Evolutionary conservation across 1,140 invertebrate species (phyloP), one percentile per base, ranked within the genome.

Genomic region (Solen grandis): DNA sequence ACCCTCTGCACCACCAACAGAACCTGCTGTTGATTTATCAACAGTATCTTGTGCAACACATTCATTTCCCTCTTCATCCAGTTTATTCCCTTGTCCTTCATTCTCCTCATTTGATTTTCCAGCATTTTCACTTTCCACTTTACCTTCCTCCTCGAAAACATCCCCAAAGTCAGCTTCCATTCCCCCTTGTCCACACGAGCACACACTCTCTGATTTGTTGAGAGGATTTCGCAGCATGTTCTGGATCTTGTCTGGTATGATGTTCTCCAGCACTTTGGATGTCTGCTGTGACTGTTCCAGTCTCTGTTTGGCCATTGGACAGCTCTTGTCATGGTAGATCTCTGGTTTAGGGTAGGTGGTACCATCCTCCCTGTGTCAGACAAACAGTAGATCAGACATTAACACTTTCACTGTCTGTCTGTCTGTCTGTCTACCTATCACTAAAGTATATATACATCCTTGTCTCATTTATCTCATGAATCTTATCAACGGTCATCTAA

Each of bases 301-400:
- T 31, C 57, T 72, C 46, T 72, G 50, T 54, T 82, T 82, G 52
- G 81, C 82, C 29, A 87, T 77, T 8, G 83, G 81, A 79, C 88
- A 89, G 14, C 36, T 78, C 41, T 75, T 87, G 38, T 90, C 88
- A 84, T 92, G 92, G 86, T 93, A 93, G 13, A 93, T 89, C 54
- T 92, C 91, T 33, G 91, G 92, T 77, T 89, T 90, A 1, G 90
- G 88, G 38, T 84, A 57, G 31, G 35, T 22, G 8, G 74, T 59
- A n/a, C 65, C 41, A 46, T 83, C 75, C 16, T 85, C 86, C 29
- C 86, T 87, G 78, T 55, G 69, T 63, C 16, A 79, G 13, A 8
- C 4, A 50, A 55, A n/a, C n/a, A n/a, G n/a, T n/a, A n/a, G n/a
- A n/a, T n/a, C n/a, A n/a, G n/a, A n/a, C n/a, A n/a, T n/a, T n/a